Evolutionary conservation across 2,888 invertebrate genomes (phyloP), one percentile per base, ranked within the genome.

Genomic region (Piscicola geometra): DNA sequence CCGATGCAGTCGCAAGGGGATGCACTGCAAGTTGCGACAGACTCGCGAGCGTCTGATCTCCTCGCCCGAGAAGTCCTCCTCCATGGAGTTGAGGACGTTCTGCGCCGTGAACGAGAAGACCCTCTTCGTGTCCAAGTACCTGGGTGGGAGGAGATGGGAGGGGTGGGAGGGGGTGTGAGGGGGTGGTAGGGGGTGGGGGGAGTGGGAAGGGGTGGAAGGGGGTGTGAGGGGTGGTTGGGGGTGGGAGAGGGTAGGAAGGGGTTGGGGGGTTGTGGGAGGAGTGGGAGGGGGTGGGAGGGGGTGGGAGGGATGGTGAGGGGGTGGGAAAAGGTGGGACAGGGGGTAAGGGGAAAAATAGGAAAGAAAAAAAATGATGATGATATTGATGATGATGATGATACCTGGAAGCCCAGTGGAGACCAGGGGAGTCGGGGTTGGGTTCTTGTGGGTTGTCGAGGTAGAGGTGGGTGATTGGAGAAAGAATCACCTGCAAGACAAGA

Each of bases 321-420:
- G n/a, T n/a, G n/a, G n/a, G n/a, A n/a, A n/a, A n/a, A n/a, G n/a
- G n/a, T n/a, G n/a, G n/a, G n/a, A n/a, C n/a, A n/a, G n/a, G n/a
- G n/a, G n/a, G n/a, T n/a, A n/a, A n/a, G n/a, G n/a, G n/a, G n/a
- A n/a, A n/a, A n/a, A n/a, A n/a, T n/a, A n/a, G n/a, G n/a, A n/a
- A n/a, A n/a, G n/a, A n/a, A n/a, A n/a, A n/a, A n/a, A n/a, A n/a
- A n/a, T n/a, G n/a, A n/a, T n/a, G n/a, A n/a, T n/a, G n/a, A n/a
- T n/a, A n/a, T n/a, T n/a, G n/a, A n/a, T n/a, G n/a, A n/a, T n/a
- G n/a, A n/a, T n/a, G n/a, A n/a, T n/a, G n/a, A n/a, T n/a, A 72
- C 21, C 83, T 79, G 0, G 83, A 79, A 0, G 84, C 84, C 85
- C 85, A 85, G 77, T 82, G 82, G 32, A 83, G 76, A 1, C 85